Evolutionary conservation across 2,797 vertebrate species (phyloP), one percentile per base, ranked within the genome.

Genomic region (Eremophila alpestris): DNA sequence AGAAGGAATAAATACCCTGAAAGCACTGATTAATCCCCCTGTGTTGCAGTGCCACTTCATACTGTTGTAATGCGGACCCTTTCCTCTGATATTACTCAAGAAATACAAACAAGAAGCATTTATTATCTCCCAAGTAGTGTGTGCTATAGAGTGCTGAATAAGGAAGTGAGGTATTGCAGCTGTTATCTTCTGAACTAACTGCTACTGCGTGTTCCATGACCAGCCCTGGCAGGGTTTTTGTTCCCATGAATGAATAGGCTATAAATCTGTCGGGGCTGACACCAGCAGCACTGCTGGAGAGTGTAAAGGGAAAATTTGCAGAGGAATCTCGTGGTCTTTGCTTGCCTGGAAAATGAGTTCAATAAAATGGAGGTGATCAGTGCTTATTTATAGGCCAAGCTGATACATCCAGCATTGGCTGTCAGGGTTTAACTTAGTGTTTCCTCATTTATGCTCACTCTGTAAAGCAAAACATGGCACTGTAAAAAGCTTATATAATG

Each of bases 241-340:
- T 98, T 98, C 97, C 97, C 97, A 96, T 98, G 98, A 98, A 98
- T 97, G 98, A 98, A 98, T 98, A 98, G 98, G 95, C 97, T 63
- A 97, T 98, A 98, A 98, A 98, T 98, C 98, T 98, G 98, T 97
- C 87, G 87, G n/a, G 36, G 93, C 93, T 97, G 98, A 97, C 98
- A 95, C 93, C 56, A 96, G 97, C 95, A 96, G 97, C 96, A 63
- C 96, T 95, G 94, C 97, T 97, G 92, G 97, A 97, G 95, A 97
- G 97, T 97, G 96, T 97, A 97, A 97, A 98, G 95, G 96, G 97
- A 97, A 97, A 97, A 98, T 98, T 97, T 97, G 97, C 97, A 90
- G 96, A 96, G 95, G 97, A 97, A 97, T 97, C 97, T 97, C 38
- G 97, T 97, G 97, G 97, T 97, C 97, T 97, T 97, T 96, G 96